Evolutionary conservation across 2,888 invertebrate species (phyloP).

Genomic region (Sinelater perroti): DNA sequence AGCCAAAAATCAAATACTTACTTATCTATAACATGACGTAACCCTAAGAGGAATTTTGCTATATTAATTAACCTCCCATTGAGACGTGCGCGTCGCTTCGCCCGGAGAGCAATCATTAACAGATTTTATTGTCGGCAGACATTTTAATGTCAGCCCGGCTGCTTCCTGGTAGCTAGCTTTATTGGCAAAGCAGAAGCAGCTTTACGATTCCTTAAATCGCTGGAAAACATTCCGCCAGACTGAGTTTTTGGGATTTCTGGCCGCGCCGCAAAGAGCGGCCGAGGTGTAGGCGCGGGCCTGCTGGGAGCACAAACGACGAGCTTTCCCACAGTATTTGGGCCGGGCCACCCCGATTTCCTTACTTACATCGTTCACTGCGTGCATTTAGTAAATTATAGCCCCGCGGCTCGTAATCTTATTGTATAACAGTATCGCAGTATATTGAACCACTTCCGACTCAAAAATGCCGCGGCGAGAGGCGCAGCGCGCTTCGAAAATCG

Average conservation of each 20-base stretch:
- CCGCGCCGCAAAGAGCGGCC: conserved; percentile 58
- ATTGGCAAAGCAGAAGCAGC: too few species aligned
- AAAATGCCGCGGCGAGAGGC: conserved; percentile 19
- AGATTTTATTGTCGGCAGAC: too few species aligned
- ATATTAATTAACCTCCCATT: too few species aligned
- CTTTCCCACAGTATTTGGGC: conserved; percentile 47
- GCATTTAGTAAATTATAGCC: conserved; percentile 48
- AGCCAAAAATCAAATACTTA: too few species aligned
- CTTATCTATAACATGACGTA: too few species aligned
- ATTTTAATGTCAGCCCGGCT: too few species aligned
- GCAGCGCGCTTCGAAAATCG: conserved; percentile 22
- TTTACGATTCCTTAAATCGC: background rate
- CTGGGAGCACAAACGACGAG: conserved; percentile 31
- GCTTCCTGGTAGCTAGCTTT: too few species aligned
- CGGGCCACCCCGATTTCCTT: conserved; percentile 45
- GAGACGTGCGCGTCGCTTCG: too few species aligned
- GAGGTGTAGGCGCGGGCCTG: conserved; percentile 15
- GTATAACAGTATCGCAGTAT: conserved; percentile 45
- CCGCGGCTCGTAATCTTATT: conserved; percentile 45
- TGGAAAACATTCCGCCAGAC: too few species aligned
- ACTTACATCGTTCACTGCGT: conserved; percentile 36
- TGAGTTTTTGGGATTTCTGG: too few species aligned
- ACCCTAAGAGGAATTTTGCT: too few species aligned
- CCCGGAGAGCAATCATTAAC: too few species aligned
- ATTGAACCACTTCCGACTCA: conserved; percentile 34